Base-by-base conservation (phyloP, 2,797 vertebrate species). In the Salmo trutta region DNA sequence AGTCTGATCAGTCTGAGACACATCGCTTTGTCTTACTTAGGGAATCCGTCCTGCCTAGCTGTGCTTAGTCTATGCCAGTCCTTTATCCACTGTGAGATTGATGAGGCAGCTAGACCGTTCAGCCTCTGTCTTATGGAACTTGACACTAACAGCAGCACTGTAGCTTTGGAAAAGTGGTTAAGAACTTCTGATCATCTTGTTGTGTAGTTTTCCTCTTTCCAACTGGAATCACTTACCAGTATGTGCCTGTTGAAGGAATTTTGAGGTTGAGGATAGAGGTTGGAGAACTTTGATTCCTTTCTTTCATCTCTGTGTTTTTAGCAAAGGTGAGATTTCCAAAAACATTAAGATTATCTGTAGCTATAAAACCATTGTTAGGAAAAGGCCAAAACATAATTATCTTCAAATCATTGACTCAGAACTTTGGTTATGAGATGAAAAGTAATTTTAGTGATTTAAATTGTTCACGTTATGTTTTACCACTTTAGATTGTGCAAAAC, bases 11-110 rank as follows among this genome's bases (percentile, higher is more conserved):
- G 47, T 52, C 73, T 54, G 27, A 33, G 76, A 56, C 59, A 29
- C 15, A 24, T 54, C 75, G 54, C 71, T 74, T 68, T 41, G 71
- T 74, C 71, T 74, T 33, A 74, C 59, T 72, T 73, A 77, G 51
- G 64, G 47, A 62, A 56, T 73, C 65, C 17, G 31, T 41, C 41
- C 10, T 12, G 41, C 41, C 41, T 47, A 47, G 41, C 41, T 47
- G 41, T 47, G 41, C 41, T 12, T 47, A 47, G 41, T 47, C 41
- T 47, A 47, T 14, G 2, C 41, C 41, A 47, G 41, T 47, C 16
- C 16, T 21, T 41, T 27, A 79, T 53, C 75, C 47, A 47, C 41
- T n/a, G 14, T 73, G 68, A 75, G 12, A 53, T 66, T 53, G 73
- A 65, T 29, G 47, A 24, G 64, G 47, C 62, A 33, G n/a, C 19